These are phyloP conservation scores for Elachura formosa DNA, from an alignment of 2,113 vertebrate genomes.

Conservation along the genomic window DNA sequence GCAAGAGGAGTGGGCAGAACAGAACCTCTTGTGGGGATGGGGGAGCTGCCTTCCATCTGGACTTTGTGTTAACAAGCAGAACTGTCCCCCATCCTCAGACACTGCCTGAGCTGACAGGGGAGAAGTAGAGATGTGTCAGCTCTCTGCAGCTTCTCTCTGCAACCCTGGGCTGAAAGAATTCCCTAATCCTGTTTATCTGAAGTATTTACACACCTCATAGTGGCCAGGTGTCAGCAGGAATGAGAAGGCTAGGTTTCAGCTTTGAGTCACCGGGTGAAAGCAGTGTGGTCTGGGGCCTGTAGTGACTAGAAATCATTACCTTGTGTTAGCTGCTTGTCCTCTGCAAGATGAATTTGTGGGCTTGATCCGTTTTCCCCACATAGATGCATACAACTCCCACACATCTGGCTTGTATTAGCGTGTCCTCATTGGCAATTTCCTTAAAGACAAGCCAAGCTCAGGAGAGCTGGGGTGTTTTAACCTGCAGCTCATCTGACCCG, in stretches of 20 bases:
- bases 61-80: background rate
- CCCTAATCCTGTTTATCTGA: constrained; percentile 2
- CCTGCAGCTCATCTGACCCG: background rate
- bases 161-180: background rate
- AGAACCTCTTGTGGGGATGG: background rate
- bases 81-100: background rate
- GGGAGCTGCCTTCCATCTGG: background rate
- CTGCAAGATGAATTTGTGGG: background rate
- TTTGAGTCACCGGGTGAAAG: background rate
- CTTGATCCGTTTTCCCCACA: background rate
- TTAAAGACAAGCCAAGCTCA: background rate
- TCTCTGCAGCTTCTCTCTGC: background rate
- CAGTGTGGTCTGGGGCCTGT: constrained; percentile 19
- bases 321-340: background rate
- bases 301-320: constrained; percentile 13
- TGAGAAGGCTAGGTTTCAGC: background rate
- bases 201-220: background rate
- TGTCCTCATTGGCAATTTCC: background rate
- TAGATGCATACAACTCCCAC: background rate
- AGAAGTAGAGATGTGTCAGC: background rate
- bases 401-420: background rate
- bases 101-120: fast-evolving
- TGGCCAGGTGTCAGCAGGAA: background rate
- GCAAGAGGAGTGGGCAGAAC: background rate
- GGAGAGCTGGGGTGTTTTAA: background rate